These are phyloP conservation scores for Caloenas nicobarica DNA, from an alignment of 2,113 vertebrate genomes.

Conservation along the genomic window DNA sequence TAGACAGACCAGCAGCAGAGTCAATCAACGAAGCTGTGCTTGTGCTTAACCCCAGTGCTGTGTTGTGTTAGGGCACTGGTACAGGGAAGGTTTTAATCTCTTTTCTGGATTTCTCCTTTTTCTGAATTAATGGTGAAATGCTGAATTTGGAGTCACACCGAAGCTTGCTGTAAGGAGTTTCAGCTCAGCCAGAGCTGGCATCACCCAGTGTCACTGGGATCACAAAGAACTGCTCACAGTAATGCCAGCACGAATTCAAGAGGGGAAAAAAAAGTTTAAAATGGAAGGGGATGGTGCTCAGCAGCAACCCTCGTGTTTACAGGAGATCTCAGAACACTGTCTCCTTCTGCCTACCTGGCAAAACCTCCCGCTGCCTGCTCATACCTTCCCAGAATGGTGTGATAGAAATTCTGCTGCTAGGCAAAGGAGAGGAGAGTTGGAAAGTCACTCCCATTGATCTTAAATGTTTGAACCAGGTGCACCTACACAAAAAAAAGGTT, in stretches of 20 bases:
- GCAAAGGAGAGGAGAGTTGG: slow-evolving; percentile 59
- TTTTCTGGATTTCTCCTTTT: background rate
- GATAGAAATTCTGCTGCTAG: slow-evolving; percentile 66
- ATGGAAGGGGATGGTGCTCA: background rate
- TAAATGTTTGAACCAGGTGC: slow-evolving; percentile 82
- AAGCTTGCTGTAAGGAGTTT: background rate
- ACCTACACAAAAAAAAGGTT: slow-evolving; percentile 61
- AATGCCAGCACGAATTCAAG: background rate
- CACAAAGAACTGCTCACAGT: background rate
- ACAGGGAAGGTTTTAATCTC: background rate
- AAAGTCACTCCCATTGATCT: slow-evolving; percentile 73
- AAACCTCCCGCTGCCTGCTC: background rate
- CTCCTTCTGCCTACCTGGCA: slow-evolving; percentile 44
- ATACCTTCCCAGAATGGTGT: slow-evolving; percentile 23
- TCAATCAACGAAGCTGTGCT: background rate
- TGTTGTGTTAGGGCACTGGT: background rate
- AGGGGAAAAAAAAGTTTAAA: background rate
- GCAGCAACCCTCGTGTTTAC: background rate
- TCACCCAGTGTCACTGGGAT: background rate
- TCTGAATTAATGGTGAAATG: background rate
- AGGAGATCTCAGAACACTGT: background rate
- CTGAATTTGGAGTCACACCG: background rate
- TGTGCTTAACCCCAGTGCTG: background rate
- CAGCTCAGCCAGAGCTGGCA: background rate
- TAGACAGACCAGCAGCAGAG: background rate